Conservation (phyloP, 2,113 vertebrate species). For the Aptenodytes patagonicus region DNA sequence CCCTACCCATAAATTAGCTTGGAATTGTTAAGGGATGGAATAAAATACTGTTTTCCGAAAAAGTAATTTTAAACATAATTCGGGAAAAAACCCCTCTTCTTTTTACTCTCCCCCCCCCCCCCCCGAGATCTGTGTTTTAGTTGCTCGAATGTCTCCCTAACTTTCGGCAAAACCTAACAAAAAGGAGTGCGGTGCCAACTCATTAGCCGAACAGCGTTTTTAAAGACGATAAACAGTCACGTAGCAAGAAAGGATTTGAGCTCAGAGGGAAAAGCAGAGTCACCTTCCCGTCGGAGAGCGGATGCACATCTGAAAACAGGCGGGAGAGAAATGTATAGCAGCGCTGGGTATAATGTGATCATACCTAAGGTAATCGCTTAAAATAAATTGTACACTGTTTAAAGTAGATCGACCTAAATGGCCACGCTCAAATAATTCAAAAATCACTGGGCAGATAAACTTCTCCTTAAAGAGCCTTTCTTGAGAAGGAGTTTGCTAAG, state of each 20-base stretch:
- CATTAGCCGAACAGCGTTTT: background rate
- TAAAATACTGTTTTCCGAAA: background rate
- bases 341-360: conserved; percentile 10
- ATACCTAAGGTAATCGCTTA: conserved; percentile 40
- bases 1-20: background rate
- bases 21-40: background rate
- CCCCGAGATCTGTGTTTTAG: background rate
- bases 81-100: fast-evolving
- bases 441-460: conserved; percentile 58
- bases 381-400: conserved; percentile 61
- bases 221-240: background rate
- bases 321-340: background rate
- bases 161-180: conserved; percentile 8
- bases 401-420: conserved; percentile 63
- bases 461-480: conserved; percentile 39
- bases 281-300: conserved; percentile 3
- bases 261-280: conserved; percentile 1
- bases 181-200: background rate
- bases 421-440: conserved; percentile 47
- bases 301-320: background rate
- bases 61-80: background rate
- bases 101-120: background rate
- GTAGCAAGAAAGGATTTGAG: background rate
- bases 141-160: background rate
- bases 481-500: conserved; percentile 46